Percentiles rank a stretch among this genome's conserved stretches.
phyloP scores from a whole-genome alignment of 2,797 vertebrate genomes.

The Myotis myotis region DNA sequence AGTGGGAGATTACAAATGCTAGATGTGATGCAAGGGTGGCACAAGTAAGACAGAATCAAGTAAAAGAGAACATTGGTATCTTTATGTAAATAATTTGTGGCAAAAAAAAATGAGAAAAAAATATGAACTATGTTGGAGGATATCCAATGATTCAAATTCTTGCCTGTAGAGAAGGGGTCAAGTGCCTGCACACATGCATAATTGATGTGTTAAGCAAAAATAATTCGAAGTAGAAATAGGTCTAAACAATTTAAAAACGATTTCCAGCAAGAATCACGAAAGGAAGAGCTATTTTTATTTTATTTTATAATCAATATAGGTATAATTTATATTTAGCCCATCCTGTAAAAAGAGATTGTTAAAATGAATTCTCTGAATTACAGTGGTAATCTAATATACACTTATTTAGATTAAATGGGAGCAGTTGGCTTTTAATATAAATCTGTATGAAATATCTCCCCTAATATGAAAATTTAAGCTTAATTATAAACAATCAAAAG shows the following conservation, averaged over 20 bases:
- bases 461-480: neutral
- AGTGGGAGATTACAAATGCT: neutral
- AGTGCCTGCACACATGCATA: fast-evolving
- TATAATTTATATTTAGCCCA: neutral
- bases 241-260: too few relatives aligned
- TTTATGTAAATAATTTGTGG: neutral
- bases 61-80: neutral
- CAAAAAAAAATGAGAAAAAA: neutral
- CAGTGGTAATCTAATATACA: neutral
- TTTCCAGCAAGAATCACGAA: fast-evolving
- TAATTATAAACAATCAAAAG: neutral
- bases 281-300: neutral
- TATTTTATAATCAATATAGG: neutral
- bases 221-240: neutral
- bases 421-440: neutral
- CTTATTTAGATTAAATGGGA: neutral
- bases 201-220: neutral
- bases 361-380: neutral
- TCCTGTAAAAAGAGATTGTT: neutral
- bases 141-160: neutral
- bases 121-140: neutral
- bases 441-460: neutral
- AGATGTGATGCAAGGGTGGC: neutral
- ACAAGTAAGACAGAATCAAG: neutral
- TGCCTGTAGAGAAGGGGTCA: neutral